Base-by-base conservation (phyloP, 2,888 invertebrate species). In the Lordiphosa andalusiaca region DNA sequence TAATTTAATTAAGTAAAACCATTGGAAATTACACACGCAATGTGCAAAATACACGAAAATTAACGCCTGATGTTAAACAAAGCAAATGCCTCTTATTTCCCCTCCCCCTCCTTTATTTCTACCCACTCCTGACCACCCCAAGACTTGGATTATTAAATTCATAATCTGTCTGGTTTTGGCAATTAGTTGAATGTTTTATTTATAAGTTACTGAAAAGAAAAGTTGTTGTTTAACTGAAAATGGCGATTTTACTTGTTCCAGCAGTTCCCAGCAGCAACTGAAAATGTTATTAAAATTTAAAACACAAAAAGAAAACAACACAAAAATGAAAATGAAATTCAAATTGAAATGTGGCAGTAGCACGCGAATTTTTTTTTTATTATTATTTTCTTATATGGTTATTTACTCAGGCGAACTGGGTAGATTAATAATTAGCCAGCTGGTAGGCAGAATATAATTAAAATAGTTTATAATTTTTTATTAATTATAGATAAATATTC, bases 331-430 rank as follows among this genome's bases (percentile, higher is more conserved):
- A 52, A 16, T 7, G 33, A 38, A 23, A 52, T 19, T n/a, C 25
- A 52, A 44, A 53, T 53, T 39, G 25, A 53, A 53, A 53, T 44
- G 53, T 53, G 38, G 36, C 44, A 37, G 19, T 6, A 44, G 19
- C 53, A 53, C 53, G 53, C 53, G 53, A 53, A 44, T 38, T 21
- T 9, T 44, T 44, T 42, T 30, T 19, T 19, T 19, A 3, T 3
- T 19, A 4, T 19, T 19, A 0, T 19, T 19, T 19, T 19, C 2
- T 16, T 16, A 16, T 16, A 12, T 16, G 30, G 6, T 9, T 9
- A 30, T 9, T 30, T 30, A 9, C 30, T 30, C 30, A 9, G 9
- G 30, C 9, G 9, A 9, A 2, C 3, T 3, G 30, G 30, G 30
- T 30, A 30, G 3, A 3, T 9, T 9, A 30, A 9, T 9, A 30